A percentile compares a stretch with the other conserved stretches of the same genome.
phyloP scores from a whole-genome alignment of 2,888 invertebrate species.

The Caenorhabditis sp. region DNA sequence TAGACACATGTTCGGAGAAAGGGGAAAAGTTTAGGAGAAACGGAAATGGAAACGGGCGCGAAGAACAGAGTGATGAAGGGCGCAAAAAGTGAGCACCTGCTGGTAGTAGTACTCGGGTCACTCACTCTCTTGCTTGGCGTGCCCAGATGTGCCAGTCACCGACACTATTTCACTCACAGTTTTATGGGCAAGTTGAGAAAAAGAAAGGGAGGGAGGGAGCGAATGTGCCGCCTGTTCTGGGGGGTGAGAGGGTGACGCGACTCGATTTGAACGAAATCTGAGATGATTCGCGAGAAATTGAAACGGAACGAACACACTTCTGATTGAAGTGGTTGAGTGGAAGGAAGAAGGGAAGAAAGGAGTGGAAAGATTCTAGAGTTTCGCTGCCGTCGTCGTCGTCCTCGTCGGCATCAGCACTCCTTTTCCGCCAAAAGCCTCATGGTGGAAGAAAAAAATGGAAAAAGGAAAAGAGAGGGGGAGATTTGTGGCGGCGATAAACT shows the following conservation, averaged over 20 bases:
- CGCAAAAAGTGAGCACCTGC: constrained; percentile 51
- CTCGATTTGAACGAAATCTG: constrained; percentile 52
- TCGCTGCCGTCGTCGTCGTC: constrained; percentile 36
- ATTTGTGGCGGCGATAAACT: constrained; percentile 63
- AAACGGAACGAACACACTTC: constrained; percentile 51
- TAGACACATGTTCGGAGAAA: background rate
- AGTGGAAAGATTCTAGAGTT: constrained; percentile 44
- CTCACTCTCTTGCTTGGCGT: constrained; percentile 4
- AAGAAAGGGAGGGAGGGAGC: too few relatives aligned
- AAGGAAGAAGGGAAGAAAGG: too few relatives aligned
- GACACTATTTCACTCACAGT: constrained; percentile 26
- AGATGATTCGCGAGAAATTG: constrained; percentile 38
- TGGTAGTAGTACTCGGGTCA: constrained; percentile 12
- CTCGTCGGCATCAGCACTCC: background rate
- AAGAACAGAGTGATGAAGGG: constrained; percentile 1
- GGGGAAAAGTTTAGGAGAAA: constrained; percentile 1
- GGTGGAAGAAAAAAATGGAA: constrained; percentile 12
- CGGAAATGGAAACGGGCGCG: constrained; percentile 5
- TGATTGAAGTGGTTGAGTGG: constrained; percentile 59
- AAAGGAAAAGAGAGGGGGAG: constrained; percentile 40
- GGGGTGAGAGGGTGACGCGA: background rate
- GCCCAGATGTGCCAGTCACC: constrained; percentile 52
- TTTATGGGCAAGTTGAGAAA: constrained; percentile 58
- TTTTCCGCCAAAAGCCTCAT: constrained; percentile 4
- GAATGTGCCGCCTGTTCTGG: constrained; percentile 24